These are phyloP conservation scores for Puffinus mauretanicus DNA, from an alignment of 2,113 vertebrate genomes.

Conservation along the genomic window DNA sequence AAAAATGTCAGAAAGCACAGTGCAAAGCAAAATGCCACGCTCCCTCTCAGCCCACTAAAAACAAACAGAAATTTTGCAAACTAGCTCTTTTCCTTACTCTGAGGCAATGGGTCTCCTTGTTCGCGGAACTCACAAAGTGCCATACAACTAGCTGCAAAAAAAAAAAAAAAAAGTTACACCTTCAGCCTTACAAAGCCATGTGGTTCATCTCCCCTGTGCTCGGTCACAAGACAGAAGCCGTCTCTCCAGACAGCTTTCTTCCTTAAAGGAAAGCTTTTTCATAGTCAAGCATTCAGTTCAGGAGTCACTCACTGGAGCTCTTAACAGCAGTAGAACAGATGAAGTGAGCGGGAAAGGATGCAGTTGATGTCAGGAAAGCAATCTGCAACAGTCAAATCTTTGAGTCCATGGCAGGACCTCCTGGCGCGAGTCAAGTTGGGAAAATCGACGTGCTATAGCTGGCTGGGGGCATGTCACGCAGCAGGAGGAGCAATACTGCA, in stretches of 20 bases:
- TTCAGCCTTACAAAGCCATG: background rate
- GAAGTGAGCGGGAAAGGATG: background rate
- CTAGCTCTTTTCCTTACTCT: background rate
- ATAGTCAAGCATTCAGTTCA: background rate
- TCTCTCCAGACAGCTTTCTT: background rate
- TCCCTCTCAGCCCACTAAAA: background rate
- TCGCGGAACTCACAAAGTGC: background rate
- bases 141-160: background rate
- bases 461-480: fast-evolving
- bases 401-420: background rate
- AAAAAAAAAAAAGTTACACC: background rate
- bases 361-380: background rate
- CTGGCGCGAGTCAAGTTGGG: background rate
- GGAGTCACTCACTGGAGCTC: background rate
- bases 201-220: background rate
- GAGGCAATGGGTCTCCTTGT: background rate
- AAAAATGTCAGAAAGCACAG: background rate
- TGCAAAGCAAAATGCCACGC: background rate
- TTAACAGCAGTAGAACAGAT: background rate
- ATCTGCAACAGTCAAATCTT: background rate
- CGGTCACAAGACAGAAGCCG: background rate
- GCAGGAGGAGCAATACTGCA: background rate
- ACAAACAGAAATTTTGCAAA: background rate
- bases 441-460: background rate
- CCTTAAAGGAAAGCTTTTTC: background rate